A percentile compares a stretch with the other conserved stretches of the same genome.
Evolutionary conservation across 2,113 vertebrate genomes (phyloP).

Genomic region (Amphiprion ocellaris): DNA sequence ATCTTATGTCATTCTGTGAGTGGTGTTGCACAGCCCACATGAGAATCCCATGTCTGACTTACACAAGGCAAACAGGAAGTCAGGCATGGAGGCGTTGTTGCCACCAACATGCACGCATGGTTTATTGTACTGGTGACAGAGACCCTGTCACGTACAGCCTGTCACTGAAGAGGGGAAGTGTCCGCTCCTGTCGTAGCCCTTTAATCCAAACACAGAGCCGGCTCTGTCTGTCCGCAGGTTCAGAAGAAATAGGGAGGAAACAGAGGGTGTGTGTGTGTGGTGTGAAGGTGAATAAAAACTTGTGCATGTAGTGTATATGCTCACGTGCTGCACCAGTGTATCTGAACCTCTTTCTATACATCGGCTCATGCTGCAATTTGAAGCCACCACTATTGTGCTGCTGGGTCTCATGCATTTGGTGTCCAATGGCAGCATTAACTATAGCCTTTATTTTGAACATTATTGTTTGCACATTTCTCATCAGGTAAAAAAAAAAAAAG

Average conservation of each 20-base stretch:
- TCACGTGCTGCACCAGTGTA: background rate
- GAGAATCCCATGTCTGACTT: conserved; percentile 85
- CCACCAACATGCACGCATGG: conserved; percentile 36
- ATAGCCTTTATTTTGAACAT: conserved; percentile 23
- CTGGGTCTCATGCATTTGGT: conserved; percentile 12
- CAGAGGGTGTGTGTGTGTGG: conserved; percentile 35
- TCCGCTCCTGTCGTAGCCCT: conserved; percentile 48
- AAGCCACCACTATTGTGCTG: conserved; percentile 18
- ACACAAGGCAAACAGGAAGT: conserved; percentile 86
- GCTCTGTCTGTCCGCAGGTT: conserved; percentile 68
- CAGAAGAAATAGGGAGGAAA: conserved; percentile 54
- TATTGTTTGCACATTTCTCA: conserved; percentile 34
- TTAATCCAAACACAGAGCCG: conserved; percentile 69
- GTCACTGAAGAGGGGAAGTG: conserved; percentile 56
- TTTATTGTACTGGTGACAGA: conserved; percentile 61
- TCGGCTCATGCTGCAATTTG: conserved; percentile 19
- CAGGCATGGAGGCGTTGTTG: conserved; percentile 48
- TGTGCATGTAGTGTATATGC: conserved; percentile 10
- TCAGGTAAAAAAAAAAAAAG: conserved; percentile 4
- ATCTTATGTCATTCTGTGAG: conserved; percentile 57
- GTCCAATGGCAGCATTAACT: background rate
- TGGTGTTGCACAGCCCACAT: conserved; percentile 64
- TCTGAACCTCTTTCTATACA: conserved; percentile 13
- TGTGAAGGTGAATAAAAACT: conserved; percentile 45
- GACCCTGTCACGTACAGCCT: conserved; percentile 44